These are phyloP conservation scores for Semotilus atromaculatus DNA, from an alignment of 2,797 vertebrate species.

Conservation along the genomic window DNA sequence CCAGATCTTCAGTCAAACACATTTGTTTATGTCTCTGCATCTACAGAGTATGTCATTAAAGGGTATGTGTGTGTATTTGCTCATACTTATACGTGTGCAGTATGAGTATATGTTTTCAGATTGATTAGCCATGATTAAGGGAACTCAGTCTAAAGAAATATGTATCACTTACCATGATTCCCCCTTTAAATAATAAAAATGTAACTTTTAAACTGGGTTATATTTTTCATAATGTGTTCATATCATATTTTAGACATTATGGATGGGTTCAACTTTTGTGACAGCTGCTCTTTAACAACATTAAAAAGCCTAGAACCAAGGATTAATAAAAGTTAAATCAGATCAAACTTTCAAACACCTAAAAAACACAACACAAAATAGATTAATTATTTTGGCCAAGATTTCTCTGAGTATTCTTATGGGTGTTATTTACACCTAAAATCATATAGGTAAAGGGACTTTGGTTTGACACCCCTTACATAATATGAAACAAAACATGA, in stretches of 20 bases:
- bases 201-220: background rate
- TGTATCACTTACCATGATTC: background rate
- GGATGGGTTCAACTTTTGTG: background rate
- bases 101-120: background rate
- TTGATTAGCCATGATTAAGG: background rate
- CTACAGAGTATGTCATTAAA: background rate
- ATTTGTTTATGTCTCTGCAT: constrained; percentile 5
- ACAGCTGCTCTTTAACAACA: background rate
- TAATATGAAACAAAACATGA: background rate
- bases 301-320: background rate
- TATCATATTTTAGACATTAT: background rate
- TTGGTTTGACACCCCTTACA: background rate
- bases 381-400: background rate
- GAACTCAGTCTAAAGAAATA: constrained; percentile 3
- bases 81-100: background rate
- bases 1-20: background rate
- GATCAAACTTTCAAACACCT: background rate
- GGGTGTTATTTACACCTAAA: background rate
- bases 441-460: no score
- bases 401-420: background rate
- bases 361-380: background rate
- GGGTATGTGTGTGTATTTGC: background rate
- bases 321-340: background rate
- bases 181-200: background rate
- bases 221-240: background rate